Percentiles rank a stretch among this genome's conserved stretches.
Evolutionary conservation across 2,888 invertebrate genomes (phyloP).

Genomic region (Uloborus plumipes): DNA sequence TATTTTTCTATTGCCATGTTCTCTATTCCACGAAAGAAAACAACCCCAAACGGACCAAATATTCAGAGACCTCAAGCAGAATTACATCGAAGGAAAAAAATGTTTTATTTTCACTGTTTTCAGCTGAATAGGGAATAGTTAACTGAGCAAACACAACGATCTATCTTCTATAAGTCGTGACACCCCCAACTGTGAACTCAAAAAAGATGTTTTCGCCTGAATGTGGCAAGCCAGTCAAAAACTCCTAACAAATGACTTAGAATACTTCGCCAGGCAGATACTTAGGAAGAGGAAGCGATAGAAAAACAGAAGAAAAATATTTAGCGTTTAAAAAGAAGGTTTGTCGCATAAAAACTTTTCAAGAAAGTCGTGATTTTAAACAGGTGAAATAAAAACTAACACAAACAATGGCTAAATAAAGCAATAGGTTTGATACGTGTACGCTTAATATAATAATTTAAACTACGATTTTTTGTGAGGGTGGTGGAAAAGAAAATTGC

Average conservation of each 20-base stretch:
- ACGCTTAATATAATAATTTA: no score
- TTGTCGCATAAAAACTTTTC: background rate
- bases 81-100: no score
- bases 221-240: slow-evolving; percentile 53
- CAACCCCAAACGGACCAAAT: no score
- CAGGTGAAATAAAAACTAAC: slow-evolving; percentile 40
- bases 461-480: no score
- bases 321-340: slow-evolving; percentile 10
- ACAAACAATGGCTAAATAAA: no score
- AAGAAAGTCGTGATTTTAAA: slow-evolving; percentile 21
- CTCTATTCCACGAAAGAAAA: no score
- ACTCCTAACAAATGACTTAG: slow-evolving; percentile 48
- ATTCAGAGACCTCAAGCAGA: no score
- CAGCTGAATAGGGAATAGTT: slow-evolving; percentile 9
- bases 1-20: no score
- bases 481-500: no score
- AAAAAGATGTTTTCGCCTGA: slow-evolving; percentile 60
- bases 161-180: slow-evolving; percentile 46
- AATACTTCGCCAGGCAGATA: slow-evolving; percentile 17
- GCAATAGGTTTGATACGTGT: no score
- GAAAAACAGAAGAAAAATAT: slow-evolving; percentile 32
- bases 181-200: slow-evolving; percentile 58
- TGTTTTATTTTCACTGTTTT: no score
- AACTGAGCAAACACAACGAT: slow-evolving; percentile 18
- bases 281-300: slow-evolving; percentile 2